Conservation (phyloP, 2,888 invertebrate genomes). For the Aelia acuminata region DNA sequence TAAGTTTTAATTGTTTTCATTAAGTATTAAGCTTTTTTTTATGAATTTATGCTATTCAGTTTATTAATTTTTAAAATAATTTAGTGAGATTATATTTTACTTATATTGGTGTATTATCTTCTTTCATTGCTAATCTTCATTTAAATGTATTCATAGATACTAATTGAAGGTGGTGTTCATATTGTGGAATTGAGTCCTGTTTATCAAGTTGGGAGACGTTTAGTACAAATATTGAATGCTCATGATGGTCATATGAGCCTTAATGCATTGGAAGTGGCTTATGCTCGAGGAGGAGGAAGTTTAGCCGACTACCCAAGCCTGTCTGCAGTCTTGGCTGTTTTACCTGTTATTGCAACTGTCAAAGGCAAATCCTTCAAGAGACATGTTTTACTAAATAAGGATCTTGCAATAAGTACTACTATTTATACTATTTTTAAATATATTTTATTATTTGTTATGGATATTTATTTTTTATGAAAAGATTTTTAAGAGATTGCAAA, state of each 20-base stretch:
- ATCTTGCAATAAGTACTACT: conserved; percentile 64
- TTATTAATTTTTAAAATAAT: neutral
- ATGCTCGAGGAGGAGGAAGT: conserved; percentile 31
- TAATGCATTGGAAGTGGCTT: conserved; percentile 58
- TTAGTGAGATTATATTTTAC: neutral
- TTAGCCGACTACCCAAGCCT: conserved; percentile 20
- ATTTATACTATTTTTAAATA: neutral
- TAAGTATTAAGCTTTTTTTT: neutral
- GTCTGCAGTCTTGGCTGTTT: conserved; percentile 70
- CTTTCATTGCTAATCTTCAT: neutral
- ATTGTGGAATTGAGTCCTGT: conserved; percentile 70
- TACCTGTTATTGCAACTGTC: conserved; percentile 73
- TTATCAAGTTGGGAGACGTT: conserved; percentile 73
- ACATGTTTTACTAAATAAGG: conserved; percentile 71
- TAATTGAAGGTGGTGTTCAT: conserved; percentile 66
- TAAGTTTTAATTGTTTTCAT: neutral
- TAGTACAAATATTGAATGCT: conserved; percentile 72
- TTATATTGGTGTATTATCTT: neutral
- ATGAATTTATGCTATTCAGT: neutral
- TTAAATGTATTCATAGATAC: conserved; percentile 24
- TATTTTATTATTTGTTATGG: no score
- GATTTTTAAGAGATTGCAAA: no score
- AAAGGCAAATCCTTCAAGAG: conserved; percentile 68
- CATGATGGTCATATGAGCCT: conserved; percentile 69
- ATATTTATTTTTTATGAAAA: no score